Evolutionary conservation across 1,140 invertebrate species (phyloP).

Genomic region (Xylocopa sonorina): DNA sequence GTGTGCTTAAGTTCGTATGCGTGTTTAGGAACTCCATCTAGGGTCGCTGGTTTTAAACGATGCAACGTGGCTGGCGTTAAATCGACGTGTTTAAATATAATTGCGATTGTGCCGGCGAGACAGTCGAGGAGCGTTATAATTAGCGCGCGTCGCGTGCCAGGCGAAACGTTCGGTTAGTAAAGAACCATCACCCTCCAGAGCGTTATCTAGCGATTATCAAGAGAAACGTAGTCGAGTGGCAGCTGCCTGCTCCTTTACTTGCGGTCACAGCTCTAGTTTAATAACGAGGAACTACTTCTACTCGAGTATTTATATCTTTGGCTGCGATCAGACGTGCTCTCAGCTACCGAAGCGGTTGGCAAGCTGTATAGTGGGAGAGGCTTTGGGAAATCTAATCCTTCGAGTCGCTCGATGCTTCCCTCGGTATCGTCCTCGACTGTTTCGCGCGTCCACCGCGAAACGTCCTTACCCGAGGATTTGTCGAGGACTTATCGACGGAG

Average conservation of each 20-base stretch:
- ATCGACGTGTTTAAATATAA: not conserved
- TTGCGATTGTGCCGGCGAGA: not conserved
- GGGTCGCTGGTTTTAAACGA: not conserved
- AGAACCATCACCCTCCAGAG: not conserved
- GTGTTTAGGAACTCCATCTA: not conserved
- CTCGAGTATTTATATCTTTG: slow-evolving; percentile 43
- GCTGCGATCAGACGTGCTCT: slow-evolving; percentile 24
- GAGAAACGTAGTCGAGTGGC: not conserved
- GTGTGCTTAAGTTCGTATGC: too few relatives aligned
- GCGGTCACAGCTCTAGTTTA: slow-evolving; percentile 15
- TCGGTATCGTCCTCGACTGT: too few relatives aligned
- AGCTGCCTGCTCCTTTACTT: slow-evolving; percentile 1
- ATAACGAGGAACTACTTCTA: too few relatives aligned
- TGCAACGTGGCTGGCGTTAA: too few relatives aligned
- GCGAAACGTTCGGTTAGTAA: not conserved
- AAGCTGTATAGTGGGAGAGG: too few relatives aligned
- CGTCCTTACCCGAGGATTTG: too few relatives aligned
- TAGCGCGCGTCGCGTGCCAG: not conserved
- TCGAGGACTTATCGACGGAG: too few relatives aligned
- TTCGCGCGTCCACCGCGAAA: too few relatives aligned
- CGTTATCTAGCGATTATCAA: slow-evolving; percentile 26
- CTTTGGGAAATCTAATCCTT: too few relatives aligned
- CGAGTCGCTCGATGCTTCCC: too few relatives aligned
- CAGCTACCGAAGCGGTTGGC: too few relatives aligned
- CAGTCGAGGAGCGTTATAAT: slow-evolving; percentile 18